These are phyloP conservation scores for Cossypha niveicapilla DNA, from an alignment of 2,797 vertebrate species.

Conservation along the genomic window DNA sequence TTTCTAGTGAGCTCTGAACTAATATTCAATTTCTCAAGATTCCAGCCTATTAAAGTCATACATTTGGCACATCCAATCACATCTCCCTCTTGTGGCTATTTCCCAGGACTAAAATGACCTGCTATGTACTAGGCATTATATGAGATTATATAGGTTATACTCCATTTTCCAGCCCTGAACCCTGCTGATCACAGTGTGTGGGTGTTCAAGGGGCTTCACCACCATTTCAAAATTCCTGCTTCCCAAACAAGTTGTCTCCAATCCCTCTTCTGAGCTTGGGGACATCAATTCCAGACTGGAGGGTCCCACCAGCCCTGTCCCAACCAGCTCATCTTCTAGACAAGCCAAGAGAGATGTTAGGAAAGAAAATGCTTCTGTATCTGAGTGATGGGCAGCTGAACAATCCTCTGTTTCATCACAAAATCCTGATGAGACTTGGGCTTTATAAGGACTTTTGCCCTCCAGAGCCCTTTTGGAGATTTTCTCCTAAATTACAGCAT, in stretches of 20 bases:
- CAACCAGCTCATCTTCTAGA: neutral
- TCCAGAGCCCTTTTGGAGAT: neutral
- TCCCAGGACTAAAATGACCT: neutral
- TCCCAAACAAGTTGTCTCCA: neutral
- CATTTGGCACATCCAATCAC: constrained; percentile 8
- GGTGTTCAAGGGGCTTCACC: neutral
- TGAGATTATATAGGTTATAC: neutral
- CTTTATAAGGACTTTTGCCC: neutral
- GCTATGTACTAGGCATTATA: neutral
- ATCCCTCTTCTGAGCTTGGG: rapidly evolving
- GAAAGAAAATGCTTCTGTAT: neutral
- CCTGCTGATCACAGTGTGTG: neutral
- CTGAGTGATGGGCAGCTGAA: neutral
- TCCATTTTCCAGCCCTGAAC: neutral
- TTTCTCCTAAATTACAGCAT: neutral
- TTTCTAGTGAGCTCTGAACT: neutral
- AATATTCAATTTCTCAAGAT: neutral
- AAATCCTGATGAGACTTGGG: neutral
- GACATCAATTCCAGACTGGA: neutral
- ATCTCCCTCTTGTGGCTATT: constrained; percentile 61
- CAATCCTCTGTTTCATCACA: neutral
- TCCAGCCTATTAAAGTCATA: neutral
- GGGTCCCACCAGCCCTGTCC: rapidly evolving
- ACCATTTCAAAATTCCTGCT: neutral
- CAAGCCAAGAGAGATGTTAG: neutral